Evolutionary conservation across 2,113 vertebrate genomes (phyloP).

Genomic region (Theristicus caerulescens): DNA sequence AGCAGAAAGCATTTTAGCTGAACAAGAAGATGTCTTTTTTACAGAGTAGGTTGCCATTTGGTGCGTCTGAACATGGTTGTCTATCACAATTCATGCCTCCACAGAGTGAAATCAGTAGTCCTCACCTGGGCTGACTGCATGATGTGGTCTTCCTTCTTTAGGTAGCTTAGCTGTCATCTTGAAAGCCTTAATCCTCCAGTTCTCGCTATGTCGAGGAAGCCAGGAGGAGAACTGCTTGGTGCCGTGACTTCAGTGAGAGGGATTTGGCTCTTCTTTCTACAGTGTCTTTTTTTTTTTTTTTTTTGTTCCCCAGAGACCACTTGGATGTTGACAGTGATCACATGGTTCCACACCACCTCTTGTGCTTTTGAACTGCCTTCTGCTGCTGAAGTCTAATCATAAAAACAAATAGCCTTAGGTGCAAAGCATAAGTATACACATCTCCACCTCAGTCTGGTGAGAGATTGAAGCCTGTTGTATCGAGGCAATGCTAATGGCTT

Average conservation of each 20-base stretch:
- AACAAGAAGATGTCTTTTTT: not conserved
- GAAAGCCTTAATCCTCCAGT: not conserved
- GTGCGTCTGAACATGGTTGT: not conserved
- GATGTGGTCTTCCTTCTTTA: not conserved
- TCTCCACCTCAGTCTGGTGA: not conserved
- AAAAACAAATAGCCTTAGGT: not conserved
- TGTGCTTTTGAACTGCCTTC: not conserved
- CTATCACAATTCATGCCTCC: not conserved
- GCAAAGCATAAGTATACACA: not conserved
- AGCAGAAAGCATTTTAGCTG: not conserved
- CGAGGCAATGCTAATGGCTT: not conserved
- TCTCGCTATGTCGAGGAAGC: not conserved
- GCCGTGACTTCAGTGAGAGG: rapidly evolving
- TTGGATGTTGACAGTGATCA: not conserved
- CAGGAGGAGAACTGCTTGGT: not conserved
- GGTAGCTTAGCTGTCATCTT: not conserved
- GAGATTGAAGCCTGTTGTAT: not conserved
- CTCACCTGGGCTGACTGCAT: not conserved
- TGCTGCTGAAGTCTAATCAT: not conserved
- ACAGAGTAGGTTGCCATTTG: not conserved
- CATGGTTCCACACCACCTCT: not conserved
- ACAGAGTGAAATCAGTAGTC: not conserved
- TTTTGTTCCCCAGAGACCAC: not conserved
- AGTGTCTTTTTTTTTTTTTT: not conserved
- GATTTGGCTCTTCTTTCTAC: not conserved